Evolutionary conservation across 2,113 vertebrate species (phyloP).

Genomic region (Actenoides hombroni): DNA sequence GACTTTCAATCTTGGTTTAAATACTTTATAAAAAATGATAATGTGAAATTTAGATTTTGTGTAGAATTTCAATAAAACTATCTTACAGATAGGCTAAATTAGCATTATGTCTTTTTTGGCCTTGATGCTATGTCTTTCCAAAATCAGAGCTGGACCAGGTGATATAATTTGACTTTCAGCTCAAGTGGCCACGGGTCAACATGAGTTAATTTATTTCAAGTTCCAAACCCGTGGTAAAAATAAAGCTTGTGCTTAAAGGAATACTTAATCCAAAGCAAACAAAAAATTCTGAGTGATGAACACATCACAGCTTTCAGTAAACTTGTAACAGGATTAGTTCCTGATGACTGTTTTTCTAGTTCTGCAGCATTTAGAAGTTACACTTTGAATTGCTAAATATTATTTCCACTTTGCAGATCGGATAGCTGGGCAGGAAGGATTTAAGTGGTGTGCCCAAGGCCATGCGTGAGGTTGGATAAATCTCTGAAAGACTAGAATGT

Average conservation of each 20-base stretch:
- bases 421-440: not conserved
- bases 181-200: not conserved
- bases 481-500: not conserved
- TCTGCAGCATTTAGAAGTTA: not conserved
- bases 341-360: not conserved
- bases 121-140: not conserved
- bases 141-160: not conserved
- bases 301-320: not conserved
- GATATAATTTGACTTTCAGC: not conserved
- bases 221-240: not conserved
- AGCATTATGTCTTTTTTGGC: not conserved
- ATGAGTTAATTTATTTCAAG: not conserved
- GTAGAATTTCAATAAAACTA: not conserved
- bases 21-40: not conserved
- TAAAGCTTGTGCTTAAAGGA: not conserved
- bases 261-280: not conserved
- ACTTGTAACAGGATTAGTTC: not conserved
- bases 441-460: not conserved
- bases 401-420: not conserved
- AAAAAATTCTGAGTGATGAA: not conserved
- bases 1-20: not conserved
- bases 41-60: not conserved
- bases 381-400: not conserved
- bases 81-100: not conserved
- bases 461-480: not conserved